These are phyloP conservation scores for Pan troglodytes DNA, from an alignment of 2,113 vertebrate species.

Conservation along the genomic window NHGRI_mPanTro3-v2.1_pri NC_072401.2:1819501-1820000, in stretches of 20 bases:
- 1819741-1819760: rapidly evolving
- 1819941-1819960: background rate
- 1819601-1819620: background rate
- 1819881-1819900: no score
- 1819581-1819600: background rate
- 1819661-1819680: background rate
- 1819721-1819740: background rate
- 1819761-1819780: slow-evolving; percentile 8
- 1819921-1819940: background rate
- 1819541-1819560: rapidly evolving
- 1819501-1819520: background rate
- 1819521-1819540: rapidly evolving
- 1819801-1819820: background rate
- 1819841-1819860: rapidly evolving
- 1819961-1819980: background rate
- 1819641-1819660: no score
- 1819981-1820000: background rate
- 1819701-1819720: no score
- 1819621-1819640: rapidly evolving
- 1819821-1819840: background rate
- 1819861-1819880: background rate
- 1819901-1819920: background rate
- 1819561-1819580: rapidly evolving
- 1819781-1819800: background rate
- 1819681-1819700: background rate